phyloP scores from a whole-genome alignment of 2,113 vertebrate genomes.

The Spheniscus mendiculus region DNA sequence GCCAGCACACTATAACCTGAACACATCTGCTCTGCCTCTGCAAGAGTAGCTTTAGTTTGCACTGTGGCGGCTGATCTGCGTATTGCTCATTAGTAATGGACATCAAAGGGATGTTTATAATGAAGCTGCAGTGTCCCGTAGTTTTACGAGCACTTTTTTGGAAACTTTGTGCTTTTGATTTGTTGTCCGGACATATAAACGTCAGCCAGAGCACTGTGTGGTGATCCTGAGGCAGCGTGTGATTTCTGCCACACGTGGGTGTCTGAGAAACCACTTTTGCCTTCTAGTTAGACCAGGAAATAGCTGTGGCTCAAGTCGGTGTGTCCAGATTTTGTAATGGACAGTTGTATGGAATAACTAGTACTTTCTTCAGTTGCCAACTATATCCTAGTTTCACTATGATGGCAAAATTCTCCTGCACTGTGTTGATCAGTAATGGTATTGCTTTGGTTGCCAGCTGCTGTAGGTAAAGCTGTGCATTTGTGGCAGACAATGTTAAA shows the following conservation, averaged over 20 bases:
- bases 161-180: neutral
- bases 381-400: rapidly evolving
- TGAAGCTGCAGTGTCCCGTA: rapidly evolving
- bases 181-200: rapidly evolving
- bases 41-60: rapidly evolving
- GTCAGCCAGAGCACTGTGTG: neutral
- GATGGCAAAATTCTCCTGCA: rapidly evolving
- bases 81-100: rapidly evolving
- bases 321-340: neutral
- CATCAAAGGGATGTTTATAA: neutral
- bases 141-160: neutral
- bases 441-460: neutral
- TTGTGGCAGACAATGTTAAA: neutral
- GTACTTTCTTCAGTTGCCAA: neutral
- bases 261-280: neutral
- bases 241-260: neutral
- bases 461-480: neutral
- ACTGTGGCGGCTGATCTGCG: rapidly evolving
- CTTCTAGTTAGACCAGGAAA: neutral
- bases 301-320: neutral
- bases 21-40: rapidly evolving
- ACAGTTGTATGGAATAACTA: neutral
- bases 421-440: rapidly evolving
- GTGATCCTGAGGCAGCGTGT: neutral
- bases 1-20: rapidly evolving